Conservation (phyloP, 2,113 vertebrate genomes). For the Paratilapia polleni region DNA sequence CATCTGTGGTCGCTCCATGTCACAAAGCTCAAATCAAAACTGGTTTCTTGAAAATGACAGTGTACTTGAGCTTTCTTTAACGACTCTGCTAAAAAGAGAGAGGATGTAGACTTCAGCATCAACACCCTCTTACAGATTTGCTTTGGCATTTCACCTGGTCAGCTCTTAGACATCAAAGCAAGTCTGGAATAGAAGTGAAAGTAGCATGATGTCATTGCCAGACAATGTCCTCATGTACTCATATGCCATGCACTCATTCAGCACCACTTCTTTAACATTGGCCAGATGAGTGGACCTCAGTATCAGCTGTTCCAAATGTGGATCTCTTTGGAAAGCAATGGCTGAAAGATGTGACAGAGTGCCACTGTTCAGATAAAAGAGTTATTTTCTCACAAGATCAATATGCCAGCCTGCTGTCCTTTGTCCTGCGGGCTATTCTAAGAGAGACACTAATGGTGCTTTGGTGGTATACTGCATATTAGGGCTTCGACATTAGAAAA, state of each 20-base stretch:
- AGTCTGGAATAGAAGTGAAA: constrained; percentile 41
- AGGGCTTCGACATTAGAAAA: constrained; percentile 64
- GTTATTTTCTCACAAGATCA: constrained; percentile 65
- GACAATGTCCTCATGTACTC: constrained; percentile 56
- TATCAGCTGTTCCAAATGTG: constrained; percentile 75
- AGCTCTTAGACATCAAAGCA: constrained; percentile 62
- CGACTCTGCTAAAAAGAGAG: neutral
- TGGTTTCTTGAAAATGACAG: too few species aligned
- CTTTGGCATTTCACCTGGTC: constrained; percentile 60
- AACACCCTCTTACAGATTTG: constrained; percentile 30
- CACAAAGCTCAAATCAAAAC: too few species aligned
- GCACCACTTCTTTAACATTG: constrained; percentile 61
- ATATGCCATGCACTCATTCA: constrained; percentile 48
- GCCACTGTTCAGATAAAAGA: constrained; percentile 66
- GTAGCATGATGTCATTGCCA: constrained; percentile 60
- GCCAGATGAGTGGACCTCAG: constrained; percentile 62
- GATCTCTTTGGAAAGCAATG: constrained; percentile 67
- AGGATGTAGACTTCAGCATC: neutral
- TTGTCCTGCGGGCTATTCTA: constrained; percentile 46
- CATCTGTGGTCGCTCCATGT: too few species aligned
- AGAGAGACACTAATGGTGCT: constrained; percentile 23
- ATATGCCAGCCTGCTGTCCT: constrained; percentile 37
- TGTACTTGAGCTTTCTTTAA: neutral
- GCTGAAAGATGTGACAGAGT: constrained; percentile 67
- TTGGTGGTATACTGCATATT: constrained; percentile 23